Conservation (phyloP, 2,888 invertebrate species). For the Epinotia brunnichana region DNA sequence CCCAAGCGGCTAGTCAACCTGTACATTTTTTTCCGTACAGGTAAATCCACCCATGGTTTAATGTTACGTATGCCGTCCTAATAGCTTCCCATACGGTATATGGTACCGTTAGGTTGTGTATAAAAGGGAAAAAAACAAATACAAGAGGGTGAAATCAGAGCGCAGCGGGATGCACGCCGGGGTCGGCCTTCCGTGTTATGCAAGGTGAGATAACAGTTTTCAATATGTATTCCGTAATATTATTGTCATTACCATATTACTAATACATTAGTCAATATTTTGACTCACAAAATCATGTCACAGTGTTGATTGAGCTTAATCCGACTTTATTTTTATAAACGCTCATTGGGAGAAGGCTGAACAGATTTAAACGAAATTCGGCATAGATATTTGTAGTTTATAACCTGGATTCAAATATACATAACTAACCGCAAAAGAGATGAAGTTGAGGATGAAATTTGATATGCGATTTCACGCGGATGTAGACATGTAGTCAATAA, state of each 20-base stretch:
- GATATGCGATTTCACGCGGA: too few species aligned
- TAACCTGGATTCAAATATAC: too few species aligned
- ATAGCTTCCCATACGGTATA: constrained; percentile 58
- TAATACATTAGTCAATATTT: background rate
- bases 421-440: too few species aligned
- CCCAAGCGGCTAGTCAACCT: constrained; percentile 31
- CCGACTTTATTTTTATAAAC: too few species aligned
- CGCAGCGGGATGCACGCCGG: constrained; percentile 53
- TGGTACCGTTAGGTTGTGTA: constrained; percentile 72
- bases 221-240: constrained; percentile 4
- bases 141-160: constrained; percentile 71
- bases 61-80: constrained; percentile 49
- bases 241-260: background rate
- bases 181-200: constrained; percentile 32
- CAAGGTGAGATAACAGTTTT: constrained; percentile 20
- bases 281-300: background rate
- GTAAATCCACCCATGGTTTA: constrained; percentile 51
- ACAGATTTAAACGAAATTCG: too few species aligned
- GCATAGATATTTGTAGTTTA: too few species aligned
- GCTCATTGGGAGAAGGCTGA: too few species aligned
- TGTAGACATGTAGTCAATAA: too few species aligned
- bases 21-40: constrained; percentile 51
- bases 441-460: too few species aligned
- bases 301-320: background rate
- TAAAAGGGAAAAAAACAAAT: constrained; percentile 70